Percentiles rank a stretch among this genome's conserved stretches.
These are phyloP conservation scores for Eretmocerus hayati DNA, from an alignment of 2,888 invertebrate species.

Conservation along the genomic window DNA sequence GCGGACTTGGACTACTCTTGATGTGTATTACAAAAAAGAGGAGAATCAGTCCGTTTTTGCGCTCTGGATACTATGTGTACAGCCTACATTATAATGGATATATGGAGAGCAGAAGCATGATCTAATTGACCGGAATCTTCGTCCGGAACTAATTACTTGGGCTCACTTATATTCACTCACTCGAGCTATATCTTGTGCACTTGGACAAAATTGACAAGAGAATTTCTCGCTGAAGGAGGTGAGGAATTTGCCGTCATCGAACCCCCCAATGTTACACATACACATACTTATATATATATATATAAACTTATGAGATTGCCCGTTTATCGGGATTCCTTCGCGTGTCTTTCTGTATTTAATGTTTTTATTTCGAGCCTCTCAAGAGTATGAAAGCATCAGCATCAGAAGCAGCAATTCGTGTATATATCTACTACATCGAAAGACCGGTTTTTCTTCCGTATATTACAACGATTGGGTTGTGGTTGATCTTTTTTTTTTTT, in stretches of 20 bases:
- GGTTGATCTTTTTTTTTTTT: too few species aligned
- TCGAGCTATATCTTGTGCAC: not conserved
- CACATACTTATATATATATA: not conserved
- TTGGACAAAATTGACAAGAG: not conserved
- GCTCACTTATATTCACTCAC: not conserved
- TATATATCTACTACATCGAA: too few species aligned
- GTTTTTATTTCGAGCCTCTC: too few species aligned
- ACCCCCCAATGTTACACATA: too few species aligned
- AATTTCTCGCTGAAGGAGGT: too few species aligned
- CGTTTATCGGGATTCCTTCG: too few species aligned
- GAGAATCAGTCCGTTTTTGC: slow-evolving; percentile 26
- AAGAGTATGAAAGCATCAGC: too few species aligned
- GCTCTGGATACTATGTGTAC: slow-evolving; percentile 39
- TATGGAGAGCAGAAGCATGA: slow-evolving; percentile 32
- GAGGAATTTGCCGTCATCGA: too few species aligned
- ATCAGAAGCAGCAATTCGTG: too few species aligned
- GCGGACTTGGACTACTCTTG: not conserved
- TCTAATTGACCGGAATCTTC: slow-evolving; percentile 41
- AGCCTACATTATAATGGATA: slow-evolving; percentile 23
- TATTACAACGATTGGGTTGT: too few species aligned
- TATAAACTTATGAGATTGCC: not conserved
- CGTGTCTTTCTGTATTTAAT: too few species aligned
- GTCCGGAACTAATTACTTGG: slow-evolving; percentile 43
- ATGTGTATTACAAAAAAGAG: not conserved
- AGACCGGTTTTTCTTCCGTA: too few species aligned